Conservation (phyloP, 2,797 vertebrate species). For the Bradypodion pumilum region DNA sequence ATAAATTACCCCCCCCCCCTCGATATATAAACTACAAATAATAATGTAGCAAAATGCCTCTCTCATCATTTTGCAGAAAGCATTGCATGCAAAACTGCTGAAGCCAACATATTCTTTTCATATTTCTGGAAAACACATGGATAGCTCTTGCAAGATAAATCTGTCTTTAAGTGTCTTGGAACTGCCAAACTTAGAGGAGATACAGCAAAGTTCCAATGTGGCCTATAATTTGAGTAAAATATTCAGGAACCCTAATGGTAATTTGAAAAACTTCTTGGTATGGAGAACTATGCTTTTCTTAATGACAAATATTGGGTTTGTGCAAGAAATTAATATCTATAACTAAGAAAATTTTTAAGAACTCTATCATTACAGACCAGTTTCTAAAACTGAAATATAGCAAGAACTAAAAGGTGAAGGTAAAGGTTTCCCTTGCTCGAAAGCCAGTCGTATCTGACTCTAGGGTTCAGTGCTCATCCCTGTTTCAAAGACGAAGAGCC, state of each 20-base stretch:
- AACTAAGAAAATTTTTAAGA: slow-evolving; percentile 5
- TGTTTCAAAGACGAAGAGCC: too few species aligned
- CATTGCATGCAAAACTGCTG: slow-evolving; percentile 8
- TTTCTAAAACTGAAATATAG: not conserved
- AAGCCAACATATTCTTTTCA: slow-evolving; percentile 3
- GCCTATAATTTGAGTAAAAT: slow-evolving; percentile 32
- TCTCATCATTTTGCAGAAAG: not conserved
- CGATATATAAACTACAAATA: not conserved
- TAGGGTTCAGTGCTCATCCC: too few species aligned
- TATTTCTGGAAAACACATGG: slow-evolving; percentile 33
- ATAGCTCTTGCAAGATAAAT: slow-evolving; percentile 26
- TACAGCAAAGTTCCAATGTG: not conserved
- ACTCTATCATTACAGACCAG: slow-evolving; percentile 10
- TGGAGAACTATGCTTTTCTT: slow-evolving; percentile 3
- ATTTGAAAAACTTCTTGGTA: not conserved
- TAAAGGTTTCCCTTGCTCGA: too few species aligned
- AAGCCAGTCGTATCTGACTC: too few species aligned
- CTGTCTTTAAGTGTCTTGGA: not conserved
- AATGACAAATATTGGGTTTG: not conserved
- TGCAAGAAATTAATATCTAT: slow-evolving; percentile 1
- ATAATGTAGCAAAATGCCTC: not conserved
- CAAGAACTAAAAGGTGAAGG: too few species aligned
- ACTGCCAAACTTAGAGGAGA: slow-evolving; percentile 28
- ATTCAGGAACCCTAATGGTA: not conserved
- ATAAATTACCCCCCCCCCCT: not conserved